These are phyloP conservation scores for Amphilophus citrinellus DNA, from an alignment of 2,113 vertebrate species.

Conservation along the genomic window DNA sequence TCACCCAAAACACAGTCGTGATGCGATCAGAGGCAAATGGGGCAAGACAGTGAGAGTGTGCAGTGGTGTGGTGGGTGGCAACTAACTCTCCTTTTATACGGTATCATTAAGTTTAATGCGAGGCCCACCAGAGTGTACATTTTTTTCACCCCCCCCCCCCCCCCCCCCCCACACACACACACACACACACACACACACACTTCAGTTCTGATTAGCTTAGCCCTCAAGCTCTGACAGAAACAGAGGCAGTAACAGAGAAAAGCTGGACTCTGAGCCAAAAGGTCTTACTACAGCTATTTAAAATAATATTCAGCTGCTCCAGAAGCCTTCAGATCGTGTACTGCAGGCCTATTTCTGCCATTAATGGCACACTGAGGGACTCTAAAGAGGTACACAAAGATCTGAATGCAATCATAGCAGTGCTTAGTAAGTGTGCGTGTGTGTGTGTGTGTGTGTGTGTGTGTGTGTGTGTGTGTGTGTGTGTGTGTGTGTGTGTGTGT, in stretches of 20 bases:
- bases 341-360: conserved; percentile 14
- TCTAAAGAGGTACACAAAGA: conserved; percentile 18
- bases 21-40: conserved; percentile 36
- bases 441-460: conserved; percentile 6
- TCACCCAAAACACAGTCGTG: conserved; percentile 22
- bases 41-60: conserved; percentile 10
- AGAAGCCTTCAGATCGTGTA: conserved; percentile 8
- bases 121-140: conserved; percentile 44
- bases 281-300: conserved; percentile 36
- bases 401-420: conserved; percentile 50
- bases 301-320: conserved; percentile 42
- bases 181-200: background rate
- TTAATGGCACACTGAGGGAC: conserved; percentile 33
- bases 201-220: conserved; percentile 54
- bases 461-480: conserved; percentile 7
- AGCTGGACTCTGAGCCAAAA: conserved; percentile 35
- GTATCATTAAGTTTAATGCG: conserved; percentile 70
- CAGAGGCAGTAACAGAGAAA: conserved; percentile 37
- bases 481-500: background rate
- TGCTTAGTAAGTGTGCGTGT: conserved; percentile 21
- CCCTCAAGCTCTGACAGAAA: conserved; percentile 46
- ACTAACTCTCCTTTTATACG: conserved; percentile 56
- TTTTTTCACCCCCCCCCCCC: conserved; percentile 41
- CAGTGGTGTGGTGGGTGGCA: conserved; percentile 19
- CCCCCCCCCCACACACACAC: background rate